These are phyloP conservation scores for Amphipoea lucens DNA, from an alignment of 2,888 invertebrate genomes.

Conservation along the genomic window DNA sequence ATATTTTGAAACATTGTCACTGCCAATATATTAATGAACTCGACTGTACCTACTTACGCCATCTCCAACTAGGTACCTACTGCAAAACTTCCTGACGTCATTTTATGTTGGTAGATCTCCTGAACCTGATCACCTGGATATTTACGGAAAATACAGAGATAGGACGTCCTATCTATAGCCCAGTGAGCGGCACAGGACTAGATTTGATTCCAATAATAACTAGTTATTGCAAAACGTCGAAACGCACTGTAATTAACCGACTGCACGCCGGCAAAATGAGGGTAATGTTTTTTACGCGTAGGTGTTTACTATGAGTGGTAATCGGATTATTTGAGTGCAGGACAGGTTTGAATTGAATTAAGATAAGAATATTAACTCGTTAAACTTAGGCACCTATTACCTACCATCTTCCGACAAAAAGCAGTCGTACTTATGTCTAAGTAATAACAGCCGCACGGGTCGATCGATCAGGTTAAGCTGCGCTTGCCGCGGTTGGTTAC, in stretches of 20 bases:
- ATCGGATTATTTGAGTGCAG: constrained; percentile 18
- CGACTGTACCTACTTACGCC: too few relatives aligned
- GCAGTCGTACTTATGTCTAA: not conserved
- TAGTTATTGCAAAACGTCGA: constrained; percentile 54
- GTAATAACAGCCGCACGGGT: too few relatives aligned
- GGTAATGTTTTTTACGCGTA: constrained; percentile 42
- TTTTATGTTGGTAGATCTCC: not conserved
- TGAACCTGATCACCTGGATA: constrained; percentile 5
- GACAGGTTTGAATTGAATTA: constrained; percentile 12
- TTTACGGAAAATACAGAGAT: constrained; percentile 5
- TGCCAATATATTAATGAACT: too few relatives aligned
- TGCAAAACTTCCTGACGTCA: not conserved
- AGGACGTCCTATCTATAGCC: constrained; percentile 9
- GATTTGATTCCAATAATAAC: constrained; percentile 49
- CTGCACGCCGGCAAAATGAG: constrained; percentile 17
- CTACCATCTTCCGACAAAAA: not conserved
- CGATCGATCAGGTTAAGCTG: too few relatives aligned
- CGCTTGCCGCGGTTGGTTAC: too few relatives aligned
- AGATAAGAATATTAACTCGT: not conserved
- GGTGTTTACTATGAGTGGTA: constrained; percentile 16
- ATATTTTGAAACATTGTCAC: too few relatives aligned
- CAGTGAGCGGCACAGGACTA: constrained; percentile 17
- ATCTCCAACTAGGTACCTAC: not conserved
- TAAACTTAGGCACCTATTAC: not conserved
- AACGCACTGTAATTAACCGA: constrained; percentile 51